phyloP scores from a whole-genome alignment of 2,797 vertebrate genomes.

The Melanotaenia nigrans region DNA sequence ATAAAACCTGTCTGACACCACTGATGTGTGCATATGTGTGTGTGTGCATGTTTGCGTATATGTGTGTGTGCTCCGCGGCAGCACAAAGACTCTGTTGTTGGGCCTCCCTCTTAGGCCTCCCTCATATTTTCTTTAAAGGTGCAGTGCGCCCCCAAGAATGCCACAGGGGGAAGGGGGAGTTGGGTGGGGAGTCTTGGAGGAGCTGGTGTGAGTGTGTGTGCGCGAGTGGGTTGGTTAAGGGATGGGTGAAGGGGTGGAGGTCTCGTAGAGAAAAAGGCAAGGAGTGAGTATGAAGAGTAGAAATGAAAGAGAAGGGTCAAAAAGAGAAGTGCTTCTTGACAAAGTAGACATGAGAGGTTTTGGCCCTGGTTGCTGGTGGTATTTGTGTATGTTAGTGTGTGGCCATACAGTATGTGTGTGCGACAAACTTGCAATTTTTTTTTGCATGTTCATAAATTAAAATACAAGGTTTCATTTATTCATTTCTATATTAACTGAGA shows the following conservation, averaged over 20 bases:
- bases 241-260: constrained; percentile 25
- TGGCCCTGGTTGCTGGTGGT: constrained; percentile 17
- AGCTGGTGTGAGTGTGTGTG: constrained; percentile 45
- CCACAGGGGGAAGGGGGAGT: constrained; percentile 73
- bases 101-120: constrained; percentile 82
- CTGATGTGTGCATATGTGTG: constrained; percentile 66
- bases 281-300: constrained; percentile 62
- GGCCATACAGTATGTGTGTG: constrained; percentile 8
- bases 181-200: constrained; percentile 51
- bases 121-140: constrained; percentile 89
- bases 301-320: constrained; percentile 59
- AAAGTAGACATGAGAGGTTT: constrained; percentile 59
- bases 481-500: background rate
- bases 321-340: constrained; percentile 63
- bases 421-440: background rate
- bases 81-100: constrained; percentile 87
- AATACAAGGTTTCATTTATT: constrained; percentile 6
- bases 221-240: constrained; percentile 11
- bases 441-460: constrained; percentile 7
- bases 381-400: constrained; percentile 1
- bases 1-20: constrained; percentile 86
- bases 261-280: constrained; percentile 63
- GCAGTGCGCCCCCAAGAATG: constrained; percentile 83
- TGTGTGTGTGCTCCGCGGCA: constrained; percentile 63
- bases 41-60: constrained; percentile 22